A percentile compares a stretch with the other conserved stretches of the same genome.
Conservation (phyloP, 2,113 vertebrate genomes). For the Pseudorectes ferrugineus region DNA sequence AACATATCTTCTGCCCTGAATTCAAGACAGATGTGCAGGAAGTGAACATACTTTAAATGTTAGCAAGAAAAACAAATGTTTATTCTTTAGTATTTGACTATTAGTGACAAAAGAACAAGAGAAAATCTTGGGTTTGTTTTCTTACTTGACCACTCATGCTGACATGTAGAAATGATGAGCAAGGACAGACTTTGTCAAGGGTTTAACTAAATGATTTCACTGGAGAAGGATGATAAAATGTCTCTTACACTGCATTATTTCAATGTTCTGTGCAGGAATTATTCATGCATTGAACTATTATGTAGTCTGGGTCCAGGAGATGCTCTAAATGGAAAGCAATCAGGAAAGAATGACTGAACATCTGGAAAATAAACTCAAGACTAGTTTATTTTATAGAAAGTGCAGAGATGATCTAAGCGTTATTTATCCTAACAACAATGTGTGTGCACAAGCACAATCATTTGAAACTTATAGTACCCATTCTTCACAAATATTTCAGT, state of each 20-base stretch:
- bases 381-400: not conserved
- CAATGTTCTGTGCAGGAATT: not conserved
- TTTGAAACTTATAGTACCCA: not conserved
- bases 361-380: not conserved
- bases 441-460: not conserved
- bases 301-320: not conserved
- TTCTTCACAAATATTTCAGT: not conserved
- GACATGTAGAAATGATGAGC: not conserved
- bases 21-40: conserved; percentile 11
- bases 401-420: not conserved
- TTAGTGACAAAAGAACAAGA: not conserved
- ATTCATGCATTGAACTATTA: not conserved
- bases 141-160: not conserved
- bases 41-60: not conserved
- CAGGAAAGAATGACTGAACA: not conserved
- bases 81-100: not conserved
- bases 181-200: not conserved
- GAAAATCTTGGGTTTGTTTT: not conserved
- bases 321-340: not conserved
- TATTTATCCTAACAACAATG: not conserved
- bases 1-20: not conserved
- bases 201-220: not conserved
- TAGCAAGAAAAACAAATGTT: conserved; percentile 14
- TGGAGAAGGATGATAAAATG: not conserved
- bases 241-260: not conserved